Conservation (phyloP, 1,140 invertebrate genomes). For the Orchestia grillus region DNA sequence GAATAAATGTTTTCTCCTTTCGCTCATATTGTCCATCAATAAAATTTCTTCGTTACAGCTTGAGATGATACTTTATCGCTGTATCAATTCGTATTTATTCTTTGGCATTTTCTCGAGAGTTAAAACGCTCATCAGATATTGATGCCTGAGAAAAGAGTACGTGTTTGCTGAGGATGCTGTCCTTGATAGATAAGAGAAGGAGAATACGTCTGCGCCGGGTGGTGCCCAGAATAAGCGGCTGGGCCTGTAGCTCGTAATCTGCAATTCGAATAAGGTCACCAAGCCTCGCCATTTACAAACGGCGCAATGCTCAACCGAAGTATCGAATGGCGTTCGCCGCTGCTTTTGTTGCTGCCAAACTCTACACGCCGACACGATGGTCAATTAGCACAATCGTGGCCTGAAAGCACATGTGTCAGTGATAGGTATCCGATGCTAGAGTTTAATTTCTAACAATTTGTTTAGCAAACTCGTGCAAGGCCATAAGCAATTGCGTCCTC, state of each 20-base stretch:
- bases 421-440: not conserved
- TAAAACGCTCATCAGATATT: not conserved
- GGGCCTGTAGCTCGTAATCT: not conserved
- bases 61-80: not conserved
- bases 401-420: not conserved
- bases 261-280: slow-evolving; percentile 26
- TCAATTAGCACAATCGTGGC: not conserved
- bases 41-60: not conserved
- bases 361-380: not conserved
- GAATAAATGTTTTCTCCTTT: not conserved
- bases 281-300: not conserved
- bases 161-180: not conserved
- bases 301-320: not conserved
- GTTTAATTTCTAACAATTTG: not conserved
- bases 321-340: not conserved
- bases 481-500: not conserved
- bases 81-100: not conserved
- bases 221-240: not conserved
- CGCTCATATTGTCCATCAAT: not conserved
- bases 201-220: not conserved
- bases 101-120: not conserved
- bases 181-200: not conserved
- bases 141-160: not conserved
- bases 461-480: not conserved
- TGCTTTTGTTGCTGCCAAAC: not conserved